phyloP scores from a whole-genome alignment of 2,797 vertebrate genomes.

The Nannoperca obscura region DNA sequence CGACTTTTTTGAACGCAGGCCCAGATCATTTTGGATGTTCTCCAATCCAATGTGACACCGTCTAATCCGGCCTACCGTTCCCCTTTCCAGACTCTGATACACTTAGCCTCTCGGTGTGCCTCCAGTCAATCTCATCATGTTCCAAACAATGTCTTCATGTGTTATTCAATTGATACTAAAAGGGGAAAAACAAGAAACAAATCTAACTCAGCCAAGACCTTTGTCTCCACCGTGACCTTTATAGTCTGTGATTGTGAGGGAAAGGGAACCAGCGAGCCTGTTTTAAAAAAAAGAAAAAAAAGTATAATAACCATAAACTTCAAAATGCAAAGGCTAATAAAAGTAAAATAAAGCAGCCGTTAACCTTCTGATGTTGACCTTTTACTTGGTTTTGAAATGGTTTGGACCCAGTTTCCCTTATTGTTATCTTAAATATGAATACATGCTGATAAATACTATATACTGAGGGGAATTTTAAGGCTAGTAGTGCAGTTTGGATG shows the following conservation, averaged over 20 bases:
- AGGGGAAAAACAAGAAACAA: neutral
- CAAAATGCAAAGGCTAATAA: neutral
- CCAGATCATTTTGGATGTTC: conserved; percentile 39
- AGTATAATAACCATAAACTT: neutral
- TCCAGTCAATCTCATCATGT: conserved; percentile 38
- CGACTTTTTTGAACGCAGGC: conserved; percentile 30
- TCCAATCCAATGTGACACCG: conserved; percentile 34
- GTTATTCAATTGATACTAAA: conserved; percentile 24
- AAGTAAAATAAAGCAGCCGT: neutral
- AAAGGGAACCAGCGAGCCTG: neutral
- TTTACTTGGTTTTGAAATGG: neutral
- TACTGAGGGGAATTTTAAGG: conserved; percentile 5
- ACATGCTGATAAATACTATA: conserved; percentile 14
- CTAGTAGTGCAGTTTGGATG: conserved; percentile 22
- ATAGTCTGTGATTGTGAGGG: neutral
- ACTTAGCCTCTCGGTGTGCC: conserved; percentile 28
- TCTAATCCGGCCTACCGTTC: conserved; percentile 44
- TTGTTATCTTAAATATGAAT: conserved; percentile 18
- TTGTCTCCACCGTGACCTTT: conserved; percentile 20
- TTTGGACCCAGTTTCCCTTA: conserved; percentile 9
- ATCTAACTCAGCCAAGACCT: conserved; percentile 5
- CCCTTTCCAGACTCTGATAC: conserved; percentile 27
- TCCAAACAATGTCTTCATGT: conserved; percentile 30
- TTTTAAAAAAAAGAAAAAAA: too few relatives aligned
- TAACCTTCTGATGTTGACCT: conserved; percentile 15